These are phyloP conservation scores for Catocala nupta DNA, from an alignment of 2,888 invertebrate species.

Conservation along the genomic window DNA sequence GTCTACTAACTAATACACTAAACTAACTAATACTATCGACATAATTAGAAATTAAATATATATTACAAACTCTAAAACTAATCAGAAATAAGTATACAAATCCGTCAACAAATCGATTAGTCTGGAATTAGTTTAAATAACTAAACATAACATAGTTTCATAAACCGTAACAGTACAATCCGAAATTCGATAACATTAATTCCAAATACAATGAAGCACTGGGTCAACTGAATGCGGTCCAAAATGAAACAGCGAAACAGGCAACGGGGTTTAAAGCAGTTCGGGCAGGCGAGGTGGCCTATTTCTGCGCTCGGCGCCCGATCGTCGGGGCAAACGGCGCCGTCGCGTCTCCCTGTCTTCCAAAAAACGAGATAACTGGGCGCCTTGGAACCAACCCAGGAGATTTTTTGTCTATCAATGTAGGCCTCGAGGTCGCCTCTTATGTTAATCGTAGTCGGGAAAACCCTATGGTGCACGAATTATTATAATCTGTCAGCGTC, in stretches of 20 bases:
- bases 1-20: too few relatives aligned
- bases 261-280: conserved; percentile 31
- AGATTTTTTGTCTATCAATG: conserved; percentile 80
- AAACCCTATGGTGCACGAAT: conserved; percentile 76
- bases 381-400: conserved; percentile 83
- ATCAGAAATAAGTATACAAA: too few relatives aligned
- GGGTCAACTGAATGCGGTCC: conserved; percentile 31
- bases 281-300: conserved; percentile 39
- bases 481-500: conserved; percentile 81
- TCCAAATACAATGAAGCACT: conserved; percentile 10
- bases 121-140: background rate
- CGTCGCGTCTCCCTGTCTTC: conserved; percentile 80
- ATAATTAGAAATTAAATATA: too few relatives aligned
- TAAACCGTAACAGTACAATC: background rate
- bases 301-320: conserved; percentile 65
- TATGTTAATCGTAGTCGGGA: conserved; percentile 80
- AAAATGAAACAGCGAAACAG: conserved; percentile 29
- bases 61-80: too few relatives aligned
- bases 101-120: background rate
- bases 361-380: conserved; percentile 65
- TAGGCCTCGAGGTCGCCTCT: conserved; percentile 81
- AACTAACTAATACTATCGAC: too few relatives aligned
- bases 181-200: conserved; percentile 11
- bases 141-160: too few relatives aligned
- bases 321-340: conserved; percentile 72